A percentile compares a stretch with the other conserved stretches of the same genome.
phyloP scores from a whole-genome alignment of 2,888 invertebrate genomes.

The Abrostola triplasia region DNA sequence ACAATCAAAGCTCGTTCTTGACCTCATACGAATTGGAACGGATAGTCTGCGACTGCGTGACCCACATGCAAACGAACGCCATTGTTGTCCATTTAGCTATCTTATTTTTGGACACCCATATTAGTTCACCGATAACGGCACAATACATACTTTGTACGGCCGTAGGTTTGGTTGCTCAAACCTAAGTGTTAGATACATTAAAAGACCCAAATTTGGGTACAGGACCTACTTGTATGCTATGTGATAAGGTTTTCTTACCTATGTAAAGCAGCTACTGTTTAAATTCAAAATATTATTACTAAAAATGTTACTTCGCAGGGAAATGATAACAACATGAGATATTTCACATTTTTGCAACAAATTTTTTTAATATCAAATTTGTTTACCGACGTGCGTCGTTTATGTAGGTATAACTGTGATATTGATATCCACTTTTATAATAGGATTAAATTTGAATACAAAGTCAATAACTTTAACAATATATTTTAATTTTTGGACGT shows the following conservation, averaged over 20 bases:
- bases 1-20: conserved; percentile 41
- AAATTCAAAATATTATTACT: too few species aligned
- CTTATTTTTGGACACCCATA: conserved; percentile 45
- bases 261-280: too few species aligned
- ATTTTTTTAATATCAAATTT: too few species aligned
- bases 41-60: conserved; percentile 49
- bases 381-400: neutral
- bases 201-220: neutral
- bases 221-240: conserved; percentile 6
- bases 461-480: conserved; percentile 17
- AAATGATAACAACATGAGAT: too few species aligned
- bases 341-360: too few species aligned
- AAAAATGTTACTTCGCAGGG: too few species aligned
- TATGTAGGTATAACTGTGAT: neutral
- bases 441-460: conserved; percentile 21
- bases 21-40: conserved; percentile 47
- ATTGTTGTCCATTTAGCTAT: conserved; percentile 37
- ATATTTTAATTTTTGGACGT: conserved; percentile 21
- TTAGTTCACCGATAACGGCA: conserved; percentile 44
- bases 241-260: too few species aligned
- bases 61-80: conserved; percentile 39
- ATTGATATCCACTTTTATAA: neutral
- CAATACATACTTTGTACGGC: conserved; percentile 35
- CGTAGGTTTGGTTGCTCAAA: conserved; percentile 12
- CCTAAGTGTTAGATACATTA: conserved; percentile 4